phyloP scores from a whole-genome alignment of 2,888 invertebrate genomes.

The Tinea semifulvella region DNA sequence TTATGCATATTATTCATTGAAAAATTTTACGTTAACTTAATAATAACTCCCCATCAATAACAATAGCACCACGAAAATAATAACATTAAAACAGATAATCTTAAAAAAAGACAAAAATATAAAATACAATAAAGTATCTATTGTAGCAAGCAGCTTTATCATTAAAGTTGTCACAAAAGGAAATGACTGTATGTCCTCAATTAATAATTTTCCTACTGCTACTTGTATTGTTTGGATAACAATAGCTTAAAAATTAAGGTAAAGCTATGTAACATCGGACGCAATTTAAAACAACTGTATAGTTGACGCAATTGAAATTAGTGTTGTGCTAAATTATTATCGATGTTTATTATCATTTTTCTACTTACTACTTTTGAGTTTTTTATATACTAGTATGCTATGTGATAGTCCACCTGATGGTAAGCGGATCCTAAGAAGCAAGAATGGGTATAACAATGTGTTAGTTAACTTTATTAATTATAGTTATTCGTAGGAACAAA shows the following conservation, averaged over 20 bases:
- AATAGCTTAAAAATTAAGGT: conserved; percentile 39
- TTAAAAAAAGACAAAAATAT: neutral
- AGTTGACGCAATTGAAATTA: conserved; percentile 10
- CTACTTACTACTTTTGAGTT: too few relatives aligned
- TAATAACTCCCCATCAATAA: too few relatives aligned
- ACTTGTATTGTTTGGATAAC: conserved; percentile 12
- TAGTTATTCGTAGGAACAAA: too few relatives aligned
- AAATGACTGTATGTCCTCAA: conserved; percentile 11
- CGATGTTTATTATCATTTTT: too few relatives aligned
- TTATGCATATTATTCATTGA: too few relatives aligned
- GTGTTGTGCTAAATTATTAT: neutral
- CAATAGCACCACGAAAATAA: too few relatives aligned
- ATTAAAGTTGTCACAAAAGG: neutral
- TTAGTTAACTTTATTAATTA: too few relatives aligned
- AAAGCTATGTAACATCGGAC: conserved; percentile 36
- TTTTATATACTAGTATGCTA: too few relatives aligned
- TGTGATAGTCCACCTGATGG: too few relatives aligned
- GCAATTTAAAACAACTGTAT: conserved; percentile 10
- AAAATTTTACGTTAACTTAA: too few relatives aligned
- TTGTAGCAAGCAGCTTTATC: conserved; percentile 3
- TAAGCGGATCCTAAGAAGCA: too few relatives aligned
- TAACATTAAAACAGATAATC: neutral
- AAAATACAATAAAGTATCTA: conserved; percentile 2
- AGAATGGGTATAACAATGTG: too few relatives aligned
- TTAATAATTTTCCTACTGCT: conserved; percentile 15